Evolutionary conservation across 2,888 invertebrate species (phyloP).

Genomic region (Leptopilina syphax): DNA sequence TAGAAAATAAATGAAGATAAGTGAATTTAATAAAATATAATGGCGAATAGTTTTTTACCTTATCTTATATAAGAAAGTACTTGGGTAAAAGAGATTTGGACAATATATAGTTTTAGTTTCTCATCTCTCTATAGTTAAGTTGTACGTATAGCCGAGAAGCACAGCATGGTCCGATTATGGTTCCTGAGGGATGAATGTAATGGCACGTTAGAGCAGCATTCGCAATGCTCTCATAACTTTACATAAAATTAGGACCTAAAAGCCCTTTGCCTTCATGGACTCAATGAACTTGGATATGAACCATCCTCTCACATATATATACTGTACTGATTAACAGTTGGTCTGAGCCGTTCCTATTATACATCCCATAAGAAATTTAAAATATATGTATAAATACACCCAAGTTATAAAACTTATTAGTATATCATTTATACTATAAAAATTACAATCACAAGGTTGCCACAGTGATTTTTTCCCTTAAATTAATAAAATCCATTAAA

Average conservation of each 20-base stretch:
- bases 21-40: not conserved
- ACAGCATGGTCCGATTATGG: conserved; percentile 63
- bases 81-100: no score
- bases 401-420: not conserved
- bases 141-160: not conserved
- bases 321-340: conserved; percentile 13
- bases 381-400: not conserved
- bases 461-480: no score
- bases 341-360: conserved; percentile 1
- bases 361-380: not conserved
- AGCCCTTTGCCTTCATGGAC: conserved; percentile 68
- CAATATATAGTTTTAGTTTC: no score
- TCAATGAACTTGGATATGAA: conserved; percentile 49
- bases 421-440: no score
- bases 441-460: no score
- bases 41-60: not conserved
- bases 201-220: conserved; percentile 65
- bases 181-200: conserved; percentile 69
- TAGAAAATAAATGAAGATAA: no score
- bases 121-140: conserved; percentile 21
- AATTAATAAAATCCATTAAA: no score
- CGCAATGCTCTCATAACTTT: conserved; percentile 71
- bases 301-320: conserved; percentile 1
- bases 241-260: conserved; percentile 76
- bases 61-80: no score